phyloP scores from a whole-genome alignment of 2,113 vertebrate genomes.

The Thamnophis sirtalis region DNA sequence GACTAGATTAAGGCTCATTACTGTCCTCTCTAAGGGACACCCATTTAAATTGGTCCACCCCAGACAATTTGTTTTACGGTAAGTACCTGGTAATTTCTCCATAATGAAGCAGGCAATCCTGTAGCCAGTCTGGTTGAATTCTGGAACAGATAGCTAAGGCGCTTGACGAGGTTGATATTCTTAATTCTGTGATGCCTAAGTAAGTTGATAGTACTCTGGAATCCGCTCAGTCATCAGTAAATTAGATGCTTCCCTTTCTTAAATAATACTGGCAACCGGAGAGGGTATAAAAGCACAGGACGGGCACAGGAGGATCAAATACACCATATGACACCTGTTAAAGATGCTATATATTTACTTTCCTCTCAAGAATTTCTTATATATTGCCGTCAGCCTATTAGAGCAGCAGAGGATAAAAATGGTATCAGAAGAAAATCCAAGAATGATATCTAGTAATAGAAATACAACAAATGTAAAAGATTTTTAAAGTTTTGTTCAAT shows the following conservation, averaged over 20 bases:
- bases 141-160: neutral
- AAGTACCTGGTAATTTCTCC: neutral
- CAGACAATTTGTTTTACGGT: neutral
- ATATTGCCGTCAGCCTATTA: neutral
- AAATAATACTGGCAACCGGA: neutral
- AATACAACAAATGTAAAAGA: neutral
- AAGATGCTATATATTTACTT: neutral
- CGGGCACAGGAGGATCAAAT: neutral
- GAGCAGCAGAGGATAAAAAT: neutral
- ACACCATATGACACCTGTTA: neutral
- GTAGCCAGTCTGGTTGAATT: neutral
- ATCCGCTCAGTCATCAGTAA: neutral
- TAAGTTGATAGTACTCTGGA: neutral
- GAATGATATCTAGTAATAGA: neutral
- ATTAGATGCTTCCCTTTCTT: neutral
- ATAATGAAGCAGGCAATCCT: neutral
- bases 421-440: neutral
- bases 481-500: neutral
- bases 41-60: neutral
- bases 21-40: neutral
- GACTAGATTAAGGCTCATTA: neutral
- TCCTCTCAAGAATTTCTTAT: neutral
- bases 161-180: neutral
- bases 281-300: neutral
- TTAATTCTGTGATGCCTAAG: neutral